A percentile compares a stretch with the other conserved stretches of the same genome.
phyloP scores from a whole-genome alignment of 1,140 invertebrate genomes.

The Xylocopa sonorina region DNA sequence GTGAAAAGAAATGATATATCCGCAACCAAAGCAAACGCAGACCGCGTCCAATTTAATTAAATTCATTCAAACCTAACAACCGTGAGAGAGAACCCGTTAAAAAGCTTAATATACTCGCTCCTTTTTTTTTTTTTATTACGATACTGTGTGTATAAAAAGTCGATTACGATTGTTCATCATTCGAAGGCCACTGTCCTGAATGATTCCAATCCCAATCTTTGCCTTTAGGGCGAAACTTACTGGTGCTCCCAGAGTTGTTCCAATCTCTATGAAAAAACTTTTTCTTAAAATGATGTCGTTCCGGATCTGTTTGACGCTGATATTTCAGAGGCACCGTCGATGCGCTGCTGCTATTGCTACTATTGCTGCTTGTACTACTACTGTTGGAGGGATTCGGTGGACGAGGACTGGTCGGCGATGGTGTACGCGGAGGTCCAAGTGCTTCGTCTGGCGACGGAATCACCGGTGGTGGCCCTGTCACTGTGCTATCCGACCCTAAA shows the following conservation, averaged over 20 bases:
- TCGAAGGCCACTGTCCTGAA: slow-evolving; percentile 76
- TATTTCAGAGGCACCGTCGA: slow-evolving; percentile 84
- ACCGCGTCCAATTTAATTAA: not conserved
- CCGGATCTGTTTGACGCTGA: slow-evolving; percentile 83
- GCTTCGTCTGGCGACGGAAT: slow-evolving; percentile 83
- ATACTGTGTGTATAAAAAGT: slow-evolving; percentile 29
- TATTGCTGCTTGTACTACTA: slow-evolving; percentile 51
- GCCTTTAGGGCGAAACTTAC: slow-evolving; percentile 88
- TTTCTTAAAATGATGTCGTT: slow-evolving; percentile 89
- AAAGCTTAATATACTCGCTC: slow-evolving; percentile 18
- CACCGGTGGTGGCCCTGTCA: slow-evolving; percentile 83
- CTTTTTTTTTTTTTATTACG: too few species aligned
- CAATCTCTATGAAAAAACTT: slow-evolving; percentile 89
- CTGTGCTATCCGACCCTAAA: slow-evolving; percentile 86
- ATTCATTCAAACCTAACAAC: slow-evolving; percentile 13
- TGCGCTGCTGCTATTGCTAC: slow-evolving; percentile 20
- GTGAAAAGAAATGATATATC: slow-evolving; percentile 6
- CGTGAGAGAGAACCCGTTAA: slow-evolving; percentile 20
- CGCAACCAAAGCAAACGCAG: not conserved
- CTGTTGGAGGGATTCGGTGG: slow-evolving; percentile 75
- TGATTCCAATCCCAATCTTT: slow-evolving; percentile 89
- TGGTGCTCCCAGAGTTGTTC: slow-evolving; percentile 83
- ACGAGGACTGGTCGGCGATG: slow-evolving; percentile 85
- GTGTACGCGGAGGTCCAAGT: slow-evolving; percentile 85
- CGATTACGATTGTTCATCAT: slow-evolving; percentile 77